Base-by-base conservation (phyloP, 2,113 vertebrate genomes). In the Sceloporus tristichus region DNA sequence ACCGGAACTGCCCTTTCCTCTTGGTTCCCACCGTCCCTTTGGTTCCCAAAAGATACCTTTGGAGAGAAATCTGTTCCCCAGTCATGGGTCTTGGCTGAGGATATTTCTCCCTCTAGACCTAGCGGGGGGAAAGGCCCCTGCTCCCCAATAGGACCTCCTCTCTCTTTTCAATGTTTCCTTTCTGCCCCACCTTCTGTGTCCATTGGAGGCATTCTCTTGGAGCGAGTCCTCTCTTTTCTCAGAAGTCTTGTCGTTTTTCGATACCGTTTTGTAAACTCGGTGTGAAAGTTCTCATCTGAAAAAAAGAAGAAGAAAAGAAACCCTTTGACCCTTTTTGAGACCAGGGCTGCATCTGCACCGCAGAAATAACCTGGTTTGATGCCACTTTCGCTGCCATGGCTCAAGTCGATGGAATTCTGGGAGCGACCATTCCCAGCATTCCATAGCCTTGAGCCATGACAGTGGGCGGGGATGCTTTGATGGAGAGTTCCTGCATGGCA, bases 141-240 rank as follows among this genome's bases (percentile, higher is more conserved):
- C 86, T 13, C 1, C 74, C 3, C 0, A 0, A n/a, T 40, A 34
- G 74, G 40, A 14, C 18, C 10, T 40, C 42, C 9, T 13, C 8
- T 40, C 66, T n/a, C 0, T 1, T 0, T 25, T 25, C 34, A 38
- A 3, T 27, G 0, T 25, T 38, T 73, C 53, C 23, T 21, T 27
- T 42, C 81, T 25, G 9, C 84, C 34, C 75, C 4, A 65, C 87
- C 77, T 23, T 85, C 77, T 81, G 82, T 81, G 40, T 42, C 38
- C 54, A 68, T 62, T 53, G 53, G 68, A 5, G 19, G 59, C 85
- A 25, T 0, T 0, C 0, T 54, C 42, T 53, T 66, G 38, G 4
- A n/a, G 76, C 78, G 8, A 0, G n/a, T 27, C 48, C 11, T 48
- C 42, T 79, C 5, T 90, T 65, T 74, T n/a, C 87, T 74, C 87